Conservation (phyloP, 1,140 invertebrate genomes). For the Hirudo medicinalis region DNA sequence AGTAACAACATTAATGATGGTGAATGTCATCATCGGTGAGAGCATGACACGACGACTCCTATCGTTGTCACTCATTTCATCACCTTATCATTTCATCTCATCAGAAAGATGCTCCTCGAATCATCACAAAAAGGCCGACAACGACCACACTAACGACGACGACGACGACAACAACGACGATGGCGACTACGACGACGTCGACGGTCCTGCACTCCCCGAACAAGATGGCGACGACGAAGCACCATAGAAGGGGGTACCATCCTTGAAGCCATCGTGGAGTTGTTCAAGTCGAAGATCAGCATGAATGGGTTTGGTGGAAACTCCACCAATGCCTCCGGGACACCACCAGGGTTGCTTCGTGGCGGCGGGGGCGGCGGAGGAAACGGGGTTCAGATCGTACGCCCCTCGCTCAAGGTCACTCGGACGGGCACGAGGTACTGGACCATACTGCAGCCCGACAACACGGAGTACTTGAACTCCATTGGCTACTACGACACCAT, state of each 20-base stretch:
- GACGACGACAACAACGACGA: not conserved
- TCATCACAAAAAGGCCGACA: not conserved
- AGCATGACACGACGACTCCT: not conserved
- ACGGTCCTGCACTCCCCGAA: too few relatives aligned
- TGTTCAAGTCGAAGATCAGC: not conserved
- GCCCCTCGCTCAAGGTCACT: not conserved
- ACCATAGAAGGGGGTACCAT: not conserved
- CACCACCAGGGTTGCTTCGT: not conserved
- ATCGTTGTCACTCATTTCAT: not conserved
- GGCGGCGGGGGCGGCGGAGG: not conserved
- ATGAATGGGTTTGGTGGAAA: not conserved
- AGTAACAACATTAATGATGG: not conserved
- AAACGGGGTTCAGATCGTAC: not conserved
- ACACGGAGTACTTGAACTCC: not conserved
- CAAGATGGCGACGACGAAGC: not conserved
- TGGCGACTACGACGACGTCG: too few relatives aligned
- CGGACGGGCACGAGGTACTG: not conserved
- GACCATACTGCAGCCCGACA: constrained; percentile 1
- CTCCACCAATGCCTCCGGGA: not conserved
- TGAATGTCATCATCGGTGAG: not conserved
- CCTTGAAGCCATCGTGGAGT: not conserved
- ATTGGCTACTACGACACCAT: constrained; percentile 4
- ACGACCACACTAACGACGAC: not conserved
- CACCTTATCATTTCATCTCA: not conserved
- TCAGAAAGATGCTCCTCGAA: not conserved